A percentile compares a stretch with the other conserved stretches of the same genome.
These are phyloP conservation scores for Cotesia chilonis DNA, from an alignment of 1,140 invertebrate species.

Conservation along the genomic window DNA sequence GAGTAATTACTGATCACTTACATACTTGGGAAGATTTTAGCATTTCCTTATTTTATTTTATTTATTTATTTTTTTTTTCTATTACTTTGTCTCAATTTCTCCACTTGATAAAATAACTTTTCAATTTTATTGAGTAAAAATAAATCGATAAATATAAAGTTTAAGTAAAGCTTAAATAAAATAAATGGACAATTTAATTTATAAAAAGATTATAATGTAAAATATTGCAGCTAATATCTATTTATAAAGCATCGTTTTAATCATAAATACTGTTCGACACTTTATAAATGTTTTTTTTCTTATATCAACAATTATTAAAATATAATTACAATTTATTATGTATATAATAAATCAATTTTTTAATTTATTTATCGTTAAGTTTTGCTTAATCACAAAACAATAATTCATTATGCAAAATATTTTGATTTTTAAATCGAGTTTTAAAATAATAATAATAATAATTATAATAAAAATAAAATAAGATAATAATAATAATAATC, in stretches of 20 bases:
- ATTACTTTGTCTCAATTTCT: neutral
- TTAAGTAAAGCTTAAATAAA: too few species aligned
- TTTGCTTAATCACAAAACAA: conserved; percentile 2
- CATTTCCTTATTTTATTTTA: conserved; percentile 21
- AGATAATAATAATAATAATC: conserved; percentile 3
- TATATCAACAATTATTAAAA: too few species aligned
- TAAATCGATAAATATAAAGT: too few species aligned
- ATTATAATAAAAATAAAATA: conserved; percentile 22
- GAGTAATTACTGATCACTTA: conserved; percentile 44
- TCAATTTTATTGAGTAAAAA: conserved; percentile 18
- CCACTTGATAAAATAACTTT: conserved; percentile 8
- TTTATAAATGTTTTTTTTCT: conserved; percentile 10
- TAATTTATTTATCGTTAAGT: neutral
- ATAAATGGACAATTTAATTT: too few species aligned
- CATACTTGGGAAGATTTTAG: conserved; percentile 24
- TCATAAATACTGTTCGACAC: conserved; percentile 36
- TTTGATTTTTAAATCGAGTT: conserved; percentile 25
- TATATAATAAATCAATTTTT: neutral
- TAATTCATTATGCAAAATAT: conserved; percentile 34
- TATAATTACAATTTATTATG: too few species aligned
- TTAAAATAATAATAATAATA: conserved; percentile 28
- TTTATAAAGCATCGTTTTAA: too few species aligned
- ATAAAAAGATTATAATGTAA: too few species aligned
- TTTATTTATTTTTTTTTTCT: neutral
- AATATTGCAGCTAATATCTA: too few species aligned